These are phyloP conservation scores for Lemur catta DNA, from an alignment of 2,797 vertebrate species.

Conservation along the genomic window DNA sequence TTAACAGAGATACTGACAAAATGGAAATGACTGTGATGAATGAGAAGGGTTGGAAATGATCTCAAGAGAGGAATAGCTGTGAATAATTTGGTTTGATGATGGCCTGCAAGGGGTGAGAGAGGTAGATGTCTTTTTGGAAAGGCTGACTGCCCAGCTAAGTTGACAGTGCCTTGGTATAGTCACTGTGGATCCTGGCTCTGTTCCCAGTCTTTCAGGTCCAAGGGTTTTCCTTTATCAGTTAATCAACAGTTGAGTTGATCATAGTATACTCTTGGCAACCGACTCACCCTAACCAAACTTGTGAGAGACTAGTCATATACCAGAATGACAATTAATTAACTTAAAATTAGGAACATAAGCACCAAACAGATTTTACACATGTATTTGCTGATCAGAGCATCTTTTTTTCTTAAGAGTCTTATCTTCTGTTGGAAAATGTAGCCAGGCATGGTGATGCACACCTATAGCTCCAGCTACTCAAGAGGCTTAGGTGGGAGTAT, in stretches of 20 bases:
- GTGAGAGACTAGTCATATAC: neutral
- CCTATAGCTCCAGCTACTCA: too few species aligned
- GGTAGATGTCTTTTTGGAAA: neutral
- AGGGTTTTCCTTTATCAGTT: neutral
- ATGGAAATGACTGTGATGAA: neutral
- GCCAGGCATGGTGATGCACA: neutral
- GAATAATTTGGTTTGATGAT: neutral
- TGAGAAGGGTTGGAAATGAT: neutral
- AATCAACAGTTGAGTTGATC: neutral
- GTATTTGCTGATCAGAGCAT: neutral
- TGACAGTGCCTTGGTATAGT: neutral
- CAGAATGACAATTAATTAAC: neutral
- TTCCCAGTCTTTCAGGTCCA: neutral
- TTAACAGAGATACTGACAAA: neutral
- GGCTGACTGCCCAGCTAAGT: neutral
- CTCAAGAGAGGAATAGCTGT: neutral
- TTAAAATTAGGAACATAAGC: neutral
- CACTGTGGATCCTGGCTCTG: neutral
- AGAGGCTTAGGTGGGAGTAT: too few species aligned
- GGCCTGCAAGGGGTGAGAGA: neutral
- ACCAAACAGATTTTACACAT: neutral
- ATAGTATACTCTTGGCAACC: neutral
- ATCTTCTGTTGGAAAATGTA: neutral
- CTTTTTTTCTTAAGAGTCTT: neutral
- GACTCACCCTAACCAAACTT: neutral